Percentiles rank a stretch among this genome's conserved stretches.
Evolutionary conservation across 2,113 vertebrate genomes (phyloP).

Genomic region (Xyrauchen texanus): DNA sequence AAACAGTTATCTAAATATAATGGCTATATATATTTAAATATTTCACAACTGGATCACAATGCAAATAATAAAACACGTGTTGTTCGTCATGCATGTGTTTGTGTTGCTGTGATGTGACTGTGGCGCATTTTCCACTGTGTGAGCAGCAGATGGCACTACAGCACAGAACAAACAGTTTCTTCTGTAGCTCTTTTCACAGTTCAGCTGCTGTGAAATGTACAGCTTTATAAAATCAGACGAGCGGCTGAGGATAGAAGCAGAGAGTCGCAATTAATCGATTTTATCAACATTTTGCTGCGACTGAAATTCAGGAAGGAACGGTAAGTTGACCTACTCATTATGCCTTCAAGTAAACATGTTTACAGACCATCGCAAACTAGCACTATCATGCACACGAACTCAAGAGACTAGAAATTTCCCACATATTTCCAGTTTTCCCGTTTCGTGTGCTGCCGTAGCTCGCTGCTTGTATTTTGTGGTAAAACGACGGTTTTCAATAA

Average conservation of each 20-base stretch:
- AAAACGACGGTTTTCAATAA: neutral
- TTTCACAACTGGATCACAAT: no score
- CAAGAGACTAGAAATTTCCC: slow-evolving; percentile 24
- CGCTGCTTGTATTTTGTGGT: neutral
- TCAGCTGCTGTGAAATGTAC: neutral
- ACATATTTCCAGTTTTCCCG: slow-evolving; percentile 8
- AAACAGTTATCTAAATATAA: no score
- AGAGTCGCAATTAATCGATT: neutral
- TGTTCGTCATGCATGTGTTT: no score
- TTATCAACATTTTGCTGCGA: neutral
- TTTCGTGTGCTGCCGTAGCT: neutral
- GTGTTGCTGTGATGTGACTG: neutral
- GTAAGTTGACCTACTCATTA: slow-evolving; percentile 7
- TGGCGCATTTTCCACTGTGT: neutral
- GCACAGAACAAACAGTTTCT: neutral
- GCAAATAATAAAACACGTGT: no score
- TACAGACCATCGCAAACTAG: neutral
- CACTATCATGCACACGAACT: neutral
- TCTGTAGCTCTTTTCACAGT: neutral
- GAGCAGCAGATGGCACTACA: neutral
- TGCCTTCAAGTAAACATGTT: neutral
- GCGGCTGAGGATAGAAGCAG: neutral
- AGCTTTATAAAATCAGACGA: neutral
- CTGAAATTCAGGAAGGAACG: neutral
- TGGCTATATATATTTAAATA: no score